A percentile compares a stretch with the other conserved stretches of the same genome.
Evolutionary conservation across 2,888 invertebrate genomes (phyloP).

Genomic region (Tachina grossa): DNA sequence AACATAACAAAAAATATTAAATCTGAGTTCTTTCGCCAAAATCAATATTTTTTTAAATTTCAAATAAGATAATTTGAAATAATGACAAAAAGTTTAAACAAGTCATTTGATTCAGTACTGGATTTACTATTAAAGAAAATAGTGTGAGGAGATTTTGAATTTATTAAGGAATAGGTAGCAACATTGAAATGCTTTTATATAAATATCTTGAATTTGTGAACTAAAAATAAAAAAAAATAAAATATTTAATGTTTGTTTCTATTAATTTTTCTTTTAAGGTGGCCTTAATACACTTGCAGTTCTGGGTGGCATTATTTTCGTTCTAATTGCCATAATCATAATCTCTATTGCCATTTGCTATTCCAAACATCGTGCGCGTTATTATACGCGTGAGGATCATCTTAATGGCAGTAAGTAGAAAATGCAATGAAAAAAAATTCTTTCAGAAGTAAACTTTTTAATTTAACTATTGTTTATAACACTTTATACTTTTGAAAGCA

Average conservation of each 20-base stretch:
- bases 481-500: background rate
- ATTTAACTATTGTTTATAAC: conserved; percentile 63
- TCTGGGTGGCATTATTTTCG: conserved; percentile 82
- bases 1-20: no score
- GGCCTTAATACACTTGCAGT: conserved; percentile 83
- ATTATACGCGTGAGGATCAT: conserved; percentile 91
- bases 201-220: background rate
- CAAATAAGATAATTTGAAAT: no score
- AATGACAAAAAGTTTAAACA: no score
- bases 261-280: conserved; percentile 81
- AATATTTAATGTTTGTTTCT: background rate
- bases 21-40: no score
- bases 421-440: conserved; percentile 35
- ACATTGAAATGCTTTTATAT: background rate
- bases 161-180: background rate
- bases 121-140: no score
- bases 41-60: no score
- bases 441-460: conserved; percentile 50
- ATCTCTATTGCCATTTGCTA: conserved; percentile 84
- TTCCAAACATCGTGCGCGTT: conserved; percentile 87
- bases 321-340: conserved; percentile 81
- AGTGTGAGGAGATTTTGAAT: no score
- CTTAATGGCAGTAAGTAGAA: conserved; percentile 79
- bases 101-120: no score
- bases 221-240: no score